Evolutionary conservation across 2,113 vertebrate genomes (phyloP), one percentile per base, ranked within the genome.

Genomic region (Stegastes partitus): DNA sequence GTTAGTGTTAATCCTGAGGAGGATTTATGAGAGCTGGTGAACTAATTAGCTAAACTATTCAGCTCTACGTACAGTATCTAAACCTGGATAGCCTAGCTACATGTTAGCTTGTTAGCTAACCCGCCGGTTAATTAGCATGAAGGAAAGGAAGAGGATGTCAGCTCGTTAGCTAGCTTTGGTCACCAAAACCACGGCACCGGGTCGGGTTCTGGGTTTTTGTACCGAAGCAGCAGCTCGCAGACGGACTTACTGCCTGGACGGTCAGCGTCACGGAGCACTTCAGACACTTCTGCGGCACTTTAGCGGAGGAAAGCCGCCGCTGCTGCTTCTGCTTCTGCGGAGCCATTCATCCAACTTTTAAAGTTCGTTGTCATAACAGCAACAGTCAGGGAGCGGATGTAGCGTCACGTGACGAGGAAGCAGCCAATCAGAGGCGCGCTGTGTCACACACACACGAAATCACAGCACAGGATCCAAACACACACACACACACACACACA

Each of bases 181-280:
- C 3, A 18, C 39, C 14, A 5, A 53, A 31, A 26, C 22, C 54
- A 34, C 16, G 8, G 18, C 19, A 42, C 2, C 34, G 49, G 7
- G 15, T 11, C 50, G 0, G 3, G 59, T 51, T 51, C 2, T 49
- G n/a, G 21, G 19, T 9, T 56, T n/a, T 31, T 12, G 10, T 1
- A 9, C 0, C 22, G 12, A 15, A 47, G 26, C 3, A 23, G 28
- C 5, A 58, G 1, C 18, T 18, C 8, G 1, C 22, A 1, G 18
- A 51, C 8, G 2, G 25, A 94, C 94, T 94, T 91, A 96, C 94
- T 63, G 74, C 77, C 3, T 92, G 77, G 19, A 96, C 76, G 58
- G 91, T 83, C 75, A 95, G 21, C 19, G 84, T 47, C 10, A 95
- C 93, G 6, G 89, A 91, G 23, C 92, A 95, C 92, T 87, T 94